Percentiles rank a stretch among this genome's conserved stretches.
Conservation (phyloP, 1,140 invertebrate genomes). For the Drosophila oshimai region DNA sequence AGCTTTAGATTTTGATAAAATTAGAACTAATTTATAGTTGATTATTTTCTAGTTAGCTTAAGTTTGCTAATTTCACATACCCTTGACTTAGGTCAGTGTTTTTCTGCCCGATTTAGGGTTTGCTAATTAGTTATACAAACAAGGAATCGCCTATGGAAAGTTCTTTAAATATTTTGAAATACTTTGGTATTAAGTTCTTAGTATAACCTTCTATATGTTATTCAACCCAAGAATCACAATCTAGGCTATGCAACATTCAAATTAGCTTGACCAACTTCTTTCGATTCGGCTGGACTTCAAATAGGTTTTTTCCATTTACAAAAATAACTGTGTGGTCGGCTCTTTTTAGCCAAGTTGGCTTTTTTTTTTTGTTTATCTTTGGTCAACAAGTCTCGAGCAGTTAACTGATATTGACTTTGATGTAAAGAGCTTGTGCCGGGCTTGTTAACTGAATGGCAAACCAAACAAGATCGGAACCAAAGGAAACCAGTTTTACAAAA, state of each 20-base stretch:
- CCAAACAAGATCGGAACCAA: neutral
- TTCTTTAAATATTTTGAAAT: neutral
- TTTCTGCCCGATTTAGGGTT: neutral
- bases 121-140: constrained; percentile 26
- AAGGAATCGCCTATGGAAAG: neutral
- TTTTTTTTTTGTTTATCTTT: constrained; percentile 28
- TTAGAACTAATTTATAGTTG: constrained; percentile 1
- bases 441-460: constrained; percentile 1
- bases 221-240: neutral
- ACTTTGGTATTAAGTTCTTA: too few species aligned
- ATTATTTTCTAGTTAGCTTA: constrained; percentile 17
- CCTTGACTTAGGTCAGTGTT: constrained; percentile 48
- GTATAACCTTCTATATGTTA: neutral
- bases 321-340: neutral
- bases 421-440: constrained; percentile 37
- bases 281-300: neutral
- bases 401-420: constrained; percentile 59
- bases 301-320: constrained; percentile 12
- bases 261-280: neutral
- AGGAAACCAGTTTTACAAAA: constrained; percentile 46
- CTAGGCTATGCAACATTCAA: constrained; percentile 22
- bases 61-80: constrained; percentile 35
- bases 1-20: neutral
- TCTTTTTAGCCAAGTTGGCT: neutral
- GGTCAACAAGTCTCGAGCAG: constrained; percentile 37